phyloP scores from a whole-genome alignment of 1,140 invertebrate species.

The Drosophila fuyamai region DNA sequence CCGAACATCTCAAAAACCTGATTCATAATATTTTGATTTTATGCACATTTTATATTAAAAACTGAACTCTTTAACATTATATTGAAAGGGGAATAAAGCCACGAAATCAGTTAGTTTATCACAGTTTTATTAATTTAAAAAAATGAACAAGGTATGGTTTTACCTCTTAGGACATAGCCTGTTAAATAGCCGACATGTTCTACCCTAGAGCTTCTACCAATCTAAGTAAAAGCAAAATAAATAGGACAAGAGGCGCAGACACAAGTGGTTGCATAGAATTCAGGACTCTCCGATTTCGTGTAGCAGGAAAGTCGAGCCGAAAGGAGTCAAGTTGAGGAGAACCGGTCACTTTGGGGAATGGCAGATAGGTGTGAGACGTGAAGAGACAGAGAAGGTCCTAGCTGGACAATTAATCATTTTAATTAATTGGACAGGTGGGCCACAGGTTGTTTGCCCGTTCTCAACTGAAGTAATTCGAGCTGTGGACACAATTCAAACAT shows the following conservation, averaged over 20 bases:
- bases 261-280: conserved; percentile 13
- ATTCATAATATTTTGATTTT: too few species aligned
- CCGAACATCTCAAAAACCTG: too few species aligned
- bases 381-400: conserved; percentile 11
- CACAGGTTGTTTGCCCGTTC: conserved; percentile 63
- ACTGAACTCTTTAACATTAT: too few species aligned
- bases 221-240: conserved; percentile 38
- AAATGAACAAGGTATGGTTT: too few species aligned
- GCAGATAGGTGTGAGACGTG: neutral
- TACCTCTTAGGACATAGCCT: neutral
- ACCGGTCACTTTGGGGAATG: conserved; percentile 1
- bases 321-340: conserved; percentile 25
- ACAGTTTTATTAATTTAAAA: too few species aligned
- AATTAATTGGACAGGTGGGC: conserved; percentile 82
- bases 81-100: too few species aligned
- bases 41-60: too few species aligned
- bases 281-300: conserved; percentile 55
- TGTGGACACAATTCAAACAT: conserved; percentile 1
- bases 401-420: conserved; percentile 77
- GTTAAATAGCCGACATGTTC: neutral
- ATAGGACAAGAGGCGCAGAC: conserved; percentile 11
- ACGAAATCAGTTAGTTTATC: too few species aligned
- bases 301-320: conserved; percentile 46
- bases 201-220: neutral
- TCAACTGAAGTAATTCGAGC: conserved; percentile 45